Evolutionary conservation across 2,113 vertebrate genomes (phyloP).

Genomic region (Tyto alba): DNA sequence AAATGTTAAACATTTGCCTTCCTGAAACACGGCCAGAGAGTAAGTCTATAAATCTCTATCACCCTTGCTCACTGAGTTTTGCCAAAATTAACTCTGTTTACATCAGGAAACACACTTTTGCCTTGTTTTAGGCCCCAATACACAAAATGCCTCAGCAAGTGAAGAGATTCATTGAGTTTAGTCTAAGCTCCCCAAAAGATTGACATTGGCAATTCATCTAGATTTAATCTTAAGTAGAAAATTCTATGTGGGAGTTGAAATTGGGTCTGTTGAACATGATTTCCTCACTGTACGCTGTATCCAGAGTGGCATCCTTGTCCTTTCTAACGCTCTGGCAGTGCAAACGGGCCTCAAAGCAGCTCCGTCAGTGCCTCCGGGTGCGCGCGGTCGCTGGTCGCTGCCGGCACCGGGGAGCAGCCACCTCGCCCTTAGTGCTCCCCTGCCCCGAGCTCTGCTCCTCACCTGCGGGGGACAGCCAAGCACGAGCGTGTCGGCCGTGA

Average conservation of each 20-base stretch:
- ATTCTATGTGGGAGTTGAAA: neutral
- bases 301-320: neutral
- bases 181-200: neutral
- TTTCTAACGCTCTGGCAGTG: rapidly evolving
- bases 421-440: rapidly evolving
- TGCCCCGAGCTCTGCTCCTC: neutral
- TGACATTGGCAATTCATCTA: neutral
- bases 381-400: rapidly evolving
- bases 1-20: slow-evolving; percentile 49
- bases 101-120: neutral
- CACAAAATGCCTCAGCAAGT: neutral
- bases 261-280: neutral
- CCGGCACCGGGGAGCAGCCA: rapidly evolving
- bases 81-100: slow-evolving; percentile 38
- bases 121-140: neutral
- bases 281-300: neutral
- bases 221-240: neutral
- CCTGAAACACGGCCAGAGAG: slow-evolving; percentile 23
- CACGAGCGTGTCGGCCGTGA: rapidly evolving
- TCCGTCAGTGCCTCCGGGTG: neutral
- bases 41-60: slow-evolving; percentile 48
- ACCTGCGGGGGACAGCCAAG: too few species aligned
- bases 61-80: neutral
- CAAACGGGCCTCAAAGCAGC: neutral
- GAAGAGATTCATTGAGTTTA: neutral